A percentile compares a stretch with the other conserved stretches of the same genome.
Conservation (phyloP, 1,140 invertebrate genomes). For the Matsumurasca onukii region DNA sequence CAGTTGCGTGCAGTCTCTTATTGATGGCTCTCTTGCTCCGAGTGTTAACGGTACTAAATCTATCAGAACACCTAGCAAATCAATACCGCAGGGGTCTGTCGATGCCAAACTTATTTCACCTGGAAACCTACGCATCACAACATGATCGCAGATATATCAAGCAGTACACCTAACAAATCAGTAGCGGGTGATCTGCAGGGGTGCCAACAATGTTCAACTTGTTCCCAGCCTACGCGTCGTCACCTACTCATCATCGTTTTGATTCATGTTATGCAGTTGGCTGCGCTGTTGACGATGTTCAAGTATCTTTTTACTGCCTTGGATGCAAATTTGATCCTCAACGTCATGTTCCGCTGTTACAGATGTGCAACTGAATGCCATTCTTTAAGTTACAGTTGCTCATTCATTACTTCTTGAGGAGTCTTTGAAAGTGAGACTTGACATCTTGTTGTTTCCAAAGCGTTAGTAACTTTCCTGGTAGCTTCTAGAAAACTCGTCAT, state of each 20-base stretch:
- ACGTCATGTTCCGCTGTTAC: neutral
- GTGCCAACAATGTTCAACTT: neutral
- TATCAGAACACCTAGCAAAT: slow-evolving; percentile 23
- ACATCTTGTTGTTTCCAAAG: too few species aligned
- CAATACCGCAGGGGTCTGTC: slow-evolving; percentile 20
- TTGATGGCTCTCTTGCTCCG: neutral
- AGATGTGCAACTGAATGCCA: neutral
- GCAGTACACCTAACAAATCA: slow-evolving; percentile 11
- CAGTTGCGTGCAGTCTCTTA: neutral
- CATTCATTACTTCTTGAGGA: neutral
- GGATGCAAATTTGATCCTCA: slow-evolving; percentile 8
- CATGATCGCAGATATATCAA: slow-evolving; percentile 3
- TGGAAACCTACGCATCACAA: slow-evolving; percentile 10
- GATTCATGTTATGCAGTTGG: slow-evolving; percentile 4
- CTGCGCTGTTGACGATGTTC: neutral
- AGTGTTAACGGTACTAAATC: slow-evolving; percentile 25
- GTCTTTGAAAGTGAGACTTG: too few species aligned
- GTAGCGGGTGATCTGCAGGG: slow-evolving; percentile 15
- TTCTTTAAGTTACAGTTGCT: neutral
- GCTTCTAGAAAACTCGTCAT: neutral
- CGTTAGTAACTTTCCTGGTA: neutral
- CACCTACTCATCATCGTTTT: slow-evolving; percentile 23
- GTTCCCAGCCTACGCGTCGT: slow-evolving; percentile 16
- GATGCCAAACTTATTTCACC: slow-evolving; percentile 26
- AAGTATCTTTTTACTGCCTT: neutral